A percentile compares a stretch with the other conserved stretches of the same genome.
phyloP scores from a whole-genome alignment of 2,113 vertebrate species.

The Otolemur garnettii region DNA sequence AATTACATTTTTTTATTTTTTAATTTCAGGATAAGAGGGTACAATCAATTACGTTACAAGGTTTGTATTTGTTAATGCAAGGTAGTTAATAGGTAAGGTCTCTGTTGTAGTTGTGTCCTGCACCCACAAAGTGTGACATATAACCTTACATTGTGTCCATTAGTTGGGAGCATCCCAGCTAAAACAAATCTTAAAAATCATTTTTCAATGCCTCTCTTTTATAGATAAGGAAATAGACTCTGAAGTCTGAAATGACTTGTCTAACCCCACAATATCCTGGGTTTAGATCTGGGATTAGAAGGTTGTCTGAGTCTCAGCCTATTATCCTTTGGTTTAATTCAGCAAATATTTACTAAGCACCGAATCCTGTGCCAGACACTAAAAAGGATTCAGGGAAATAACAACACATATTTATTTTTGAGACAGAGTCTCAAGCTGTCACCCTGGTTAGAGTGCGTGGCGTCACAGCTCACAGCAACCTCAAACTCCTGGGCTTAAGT shows the following conservation, averaged over 20 bases:
- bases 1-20: not conserved
- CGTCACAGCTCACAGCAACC: too few relatives aligned
- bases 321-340: not conserved
- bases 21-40: too few relatives aligned
- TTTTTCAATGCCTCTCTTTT: not conserved
- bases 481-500: too few relatives aligned
- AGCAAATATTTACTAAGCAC: slow-evolving; percentile 35
- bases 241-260: slow-evolving; percentile 41
- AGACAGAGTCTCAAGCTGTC: too few relatives aligned
- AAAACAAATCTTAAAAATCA: not conserved
- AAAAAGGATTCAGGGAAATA: not conserved
- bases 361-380: not conserved
- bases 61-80: too few relatives aligned
- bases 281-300: not conserved
- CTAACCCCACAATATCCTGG: not conserved
- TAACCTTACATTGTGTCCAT: too few relatives aligned
- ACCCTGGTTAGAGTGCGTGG: too few relatives aligned
- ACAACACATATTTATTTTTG: not conserved
- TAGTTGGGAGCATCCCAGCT: too few relatives aligned
- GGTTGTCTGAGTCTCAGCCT: slow-evolving; percentile 8
- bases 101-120: too few relatives aligned
- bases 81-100: too few relatives aligned
- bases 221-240: slow-evolving; percentile 32
- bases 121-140: too few relatives aligned
- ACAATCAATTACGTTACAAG: too few relatives aligned